Conservation (phyloP, 2,888 invertebrate species). For the Elegia similella region DNA sequence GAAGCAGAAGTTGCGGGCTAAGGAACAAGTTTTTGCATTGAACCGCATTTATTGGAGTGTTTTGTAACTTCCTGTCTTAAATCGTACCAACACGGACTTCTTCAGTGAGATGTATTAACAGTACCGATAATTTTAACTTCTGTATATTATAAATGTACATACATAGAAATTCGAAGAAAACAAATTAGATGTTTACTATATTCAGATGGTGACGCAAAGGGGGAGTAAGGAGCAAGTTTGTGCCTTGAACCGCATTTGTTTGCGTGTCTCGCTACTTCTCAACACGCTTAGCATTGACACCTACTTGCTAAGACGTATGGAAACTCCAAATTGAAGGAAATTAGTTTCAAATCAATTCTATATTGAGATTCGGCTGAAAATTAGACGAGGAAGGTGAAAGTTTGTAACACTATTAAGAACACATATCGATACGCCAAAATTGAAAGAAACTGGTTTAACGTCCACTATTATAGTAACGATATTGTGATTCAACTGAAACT, state of each 20-base stretch:
- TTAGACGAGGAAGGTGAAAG: too few relatives aligned
- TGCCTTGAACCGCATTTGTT: constrained; percentile 69
- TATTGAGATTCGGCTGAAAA: too few relatives aligned
- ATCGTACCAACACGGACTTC: constrained; percentile 65
- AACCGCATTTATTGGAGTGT: constrained; percentile 68
- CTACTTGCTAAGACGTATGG: constrained; percentile 39
- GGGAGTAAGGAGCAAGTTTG: constrained; percentile 50
- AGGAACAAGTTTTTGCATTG: constrained; percentile 58
- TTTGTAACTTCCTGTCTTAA: constrained; percentile 54
- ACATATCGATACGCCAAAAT: too few relatives aligned
- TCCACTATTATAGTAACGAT: too few relatives aligned
- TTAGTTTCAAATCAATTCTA: too few relatives aligned
- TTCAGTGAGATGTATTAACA: not conserved
- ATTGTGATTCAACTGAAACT: too few relatives aligned
- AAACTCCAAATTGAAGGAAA: constrained; percentile 8
- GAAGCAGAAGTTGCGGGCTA: constrained; percentile 33
- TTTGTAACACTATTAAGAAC: too few relatives aligned
- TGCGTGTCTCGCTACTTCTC: constrained; percentile 54
- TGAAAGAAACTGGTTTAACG: too few relatives aligned
- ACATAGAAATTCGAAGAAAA: not conserved
- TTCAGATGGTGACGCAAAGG: constrained; percentile 31
- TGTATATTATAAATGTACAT: too few relatives aligned
- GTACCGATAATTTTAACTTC: too few relatives aligned
- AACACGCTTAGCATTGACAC: constrained; percentile 62
- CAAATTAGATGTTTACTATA: constrained; percentile 20